Evolutionary conservation across 2,113 vertebrate species (phyloP), one percentile per base, ranked within the genome.

Genomic region (Perca flavescens): DNA sequence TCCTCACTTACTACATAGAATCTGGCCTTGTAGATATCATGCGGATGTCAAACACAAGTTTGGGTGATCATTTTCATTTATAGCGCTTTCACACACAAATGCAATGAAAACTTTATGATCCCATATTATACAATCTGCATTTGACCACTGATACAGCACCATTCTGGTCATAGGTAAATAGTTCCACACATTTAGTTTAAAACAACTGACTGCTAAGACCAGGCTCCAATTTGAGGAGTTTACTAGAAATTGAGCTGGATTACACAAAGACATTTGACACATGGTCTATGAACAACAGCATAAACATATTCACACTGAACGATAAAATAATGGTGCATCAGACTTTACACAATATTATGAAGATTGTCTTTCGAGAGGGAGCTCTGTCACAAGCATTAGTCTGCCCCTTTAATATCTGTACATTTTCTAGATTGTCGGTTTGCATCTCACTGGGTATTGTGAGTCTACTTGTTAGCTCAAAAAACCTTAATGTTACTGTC

Each of bases 1-100:
- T 85, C 50, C 10, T 60, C 4, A 40, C 49, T 65, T 68, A 60
- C 19, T 80, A 40, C 56, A 62, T 15, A 70, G 8, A 70, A 60
- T 25, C 10, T 62, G n/a, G 3, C 15, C 19, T 28, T 56, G 19
- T 14, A 76, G 40, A 53, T 54, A 19, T 58, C 57, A 72, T 25
- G n/a, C 47, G 25, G n/a, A 25, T 25, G 25, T 25, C 25, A 43
- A 28, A 43, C 15, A 49, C 22, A 49, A 25, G 19, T 36, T 53
- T 40, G 8, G 34, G 6, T 63, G 57, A 22, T 63, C 17, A 2
- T 36, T n/a, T n/a, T 63, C 12, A 67, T 61, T 43, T 62, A 62
- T 17, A 22, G 17, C 14, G 0, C 9, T 25, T 66, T 34, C 6
- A 63, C 49, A 60, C 53, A 65, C 40, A 74, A 7, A 46, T n/a